Evolutionary conservation across 1,140 invertebrate genomes (phyloP).

Genomic region (Sweltsa coloradensis): DNA sequence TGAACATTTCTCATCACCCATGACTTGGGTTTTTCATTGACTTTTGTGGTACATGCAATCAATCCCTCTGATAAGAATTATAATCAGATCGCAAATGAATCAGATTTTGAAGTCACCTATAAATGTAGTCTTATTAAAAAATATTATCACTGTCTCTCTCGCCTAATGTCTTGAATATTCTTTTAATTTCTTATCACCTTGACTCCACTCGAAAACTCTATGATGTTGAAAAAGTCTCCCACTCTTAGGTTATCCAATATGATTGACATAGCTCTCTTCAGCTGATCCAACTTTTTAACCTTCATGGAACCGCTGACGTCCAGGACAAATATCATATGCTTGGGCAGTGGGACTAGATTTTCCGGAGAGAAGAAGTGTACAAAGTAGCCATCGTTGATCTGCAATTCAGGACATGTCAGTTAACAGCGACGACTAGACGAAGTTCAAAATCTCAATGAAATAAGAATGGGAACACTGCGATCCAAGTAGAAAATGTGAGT

Average conservation of each 20-base stretch:
- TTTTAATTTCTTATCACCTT: conserved; percentile 29
- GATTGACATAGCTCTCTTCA: conserved; percentile 50
- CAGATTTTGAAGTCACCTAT: too few species aligned
- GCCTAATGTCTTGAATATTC: neutral
- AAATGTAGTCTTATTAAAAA: too few species aligned
- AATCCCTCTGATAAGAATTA: conserved; percentile 9
- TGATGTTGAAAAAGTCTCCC: conserved; percentile 52
- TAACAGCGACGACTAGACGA: too few species aligned
- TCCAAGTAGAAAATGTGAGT: too few species aligned
- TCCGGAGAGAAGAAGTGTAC: conserved; percentile 60
- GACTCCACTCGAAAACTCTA: conserved; percentile 41
- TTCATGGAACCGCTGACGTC: conserved; percentile 59
- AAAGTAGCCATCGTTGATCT: conserved; percentile 64
- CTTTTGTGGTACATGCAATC: conserved; percentile 12
- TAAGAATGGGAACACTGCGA: too few species aligned
- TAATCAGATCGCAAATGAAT: neutral
- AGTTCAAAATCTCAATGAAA: too few species aligned
- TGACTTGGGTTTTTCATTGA: too few species aligned
- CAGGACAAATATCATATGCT: conserved; percentile 58
- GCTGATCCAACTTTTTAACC: conserved; percentile 46
- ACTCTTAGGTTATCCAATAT: conserved; percentile 45
- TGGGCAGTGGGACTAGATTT: conserved; percentile 41
- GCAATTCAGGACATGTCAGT: too few species aligned
- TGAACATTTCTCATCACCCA: too few species aligned
- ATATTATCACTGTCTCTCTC: too few species aligned